phyloP scores from a whole-genome alignment of 2,888 invertebrate genomes.

The Chironomus tentans region DNA sequence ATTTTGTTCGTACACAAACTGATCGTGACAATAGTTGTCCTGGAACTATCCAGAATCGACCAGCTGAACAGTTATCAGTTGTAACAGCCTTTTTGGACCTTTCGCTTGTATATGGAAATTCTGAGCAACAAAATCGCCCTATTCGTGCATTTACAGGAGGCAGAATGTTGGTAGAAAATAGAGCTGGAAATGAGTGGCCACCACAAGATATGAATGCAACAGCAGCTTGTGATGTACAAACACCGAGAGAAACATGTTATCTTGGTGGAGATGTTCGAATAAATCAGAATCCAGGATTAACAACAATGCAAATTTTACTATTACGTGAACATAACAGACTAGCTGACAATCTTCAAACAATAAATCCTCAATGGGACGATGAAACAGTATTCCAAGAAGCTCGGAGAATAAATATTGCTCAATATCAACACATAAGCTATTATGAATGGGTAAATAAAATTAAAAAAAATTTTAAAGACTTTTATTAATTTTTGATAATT shows the following conservation, averaged over 20 bases:
- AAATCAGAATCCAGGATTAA: slow-evolving; percentile 44
- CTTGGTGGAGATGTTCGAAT: slow-evolving; percentile 52
- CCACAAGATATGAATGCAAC: slow-evolving; percentile 60
- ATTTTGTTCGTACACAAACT: slow-evolving; percentile 55
- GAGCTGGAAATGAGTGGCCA: slow-evolving; percentile 60
- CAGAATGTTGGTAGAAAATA: slow-evolving; percentile 51
- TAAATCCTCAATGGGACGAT: slow-evolving; percentile 48
- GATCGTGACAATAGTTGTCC: slow-evolving; percentile 53
- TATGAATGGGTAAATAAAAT: slow-evolving; percentile 41
- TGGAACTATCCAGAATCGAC: slow-evolving; percentile 41
- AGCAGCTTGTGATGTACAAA: slow-evolving; percentile 56
- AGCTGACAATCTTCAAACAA: slow-evolving; percentile 38
- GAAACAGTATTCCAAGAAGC: slow-evolving; percentile 46
- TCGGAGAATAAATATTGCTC: slow-evolving; percentile 44
- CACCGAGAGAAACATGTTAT: slow-evolving; percentile 63
- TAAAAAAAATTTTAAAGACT: not conserved
- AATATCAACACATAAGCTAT: slow-evolving; percentile 46
- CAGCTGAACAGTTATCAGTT: slow-evolving; percentile 50
- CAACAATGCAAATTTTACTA: slow-evolving; percentile 43
- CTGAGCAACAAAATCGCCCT: slow-evolving; percentile 51
- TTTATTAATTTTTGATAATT: not conserved
- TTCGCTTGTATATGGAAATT: slow-evolving; percentile 73
- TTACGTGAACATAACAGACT: slow-evolving; percentile 46
- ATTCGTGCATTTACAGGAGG: slow-evolving; percentile 62
- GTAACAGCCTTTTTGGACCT: slow-evolving; percentile 68